Evolutionary conservation across 2,797 vertebrate species (phyloP).

Genomic region (Sebastes matsubarae): DNA sequence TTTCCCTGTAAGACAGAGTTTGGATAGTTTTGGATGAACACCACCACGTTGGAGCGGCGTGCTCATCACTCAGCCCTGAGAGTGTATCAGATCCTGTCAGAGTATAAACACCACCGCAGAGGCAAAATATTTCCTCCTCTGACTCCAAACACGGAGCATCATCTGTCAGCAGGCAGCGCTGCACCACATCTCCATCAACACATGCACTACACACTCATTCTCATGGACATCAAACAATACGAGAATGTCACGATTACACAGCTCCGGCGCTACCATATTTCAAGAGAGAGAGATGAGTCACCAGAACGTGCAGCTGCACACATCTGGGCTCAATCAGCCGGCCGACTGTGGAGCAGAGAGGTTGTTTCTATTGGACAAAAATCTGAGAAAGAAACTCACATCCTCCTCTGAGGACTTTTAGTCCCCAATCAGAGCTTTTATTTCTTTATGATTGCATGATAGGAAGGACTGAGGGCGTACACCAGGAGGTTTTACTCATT

Average conservation of each 20-base stretch:
- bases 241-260: conserved; percentile 21
- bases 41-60: background rate
- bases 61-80: conserved; percentile 26
- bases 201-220: conserved; percentile 32
- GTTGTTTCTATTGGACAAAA: conserved; percentile 22
- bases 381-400: conserved; percentile 4
- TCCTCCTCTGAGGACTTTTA: background rate
- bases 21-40: conserved; percentile 14
- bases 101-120: conserved; percentile 51
- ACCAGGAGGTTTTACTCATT: background rate
- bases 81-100: conserved; percentile 28
- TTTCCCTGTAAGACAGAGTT: background rate
- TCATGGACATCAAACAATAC: conserved; percentile 42
- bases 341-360: background rate
- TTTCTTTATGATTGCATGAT: background rate
- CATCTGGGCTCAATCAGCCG: conserved; percentile 37
- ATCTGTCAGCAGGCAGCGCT: conserved; percentile 35
- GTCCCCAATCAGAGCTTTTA: background rate
- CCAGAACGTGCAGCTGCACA: background rate
- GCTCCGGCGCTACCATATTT: conserved; percentile 18
- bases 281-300: conserved; percentile 30
- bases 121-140: conserved; percentile 41
- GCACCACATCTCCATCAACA: conserved; percentile 35
- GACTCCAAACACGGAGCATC: conserved; percentile 35
- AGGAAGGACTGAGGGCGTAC: background rate